phyloP scores from a whole-genome alignment of 2,113 vertebrate species.

The Pandion haliaetus region DNA sequence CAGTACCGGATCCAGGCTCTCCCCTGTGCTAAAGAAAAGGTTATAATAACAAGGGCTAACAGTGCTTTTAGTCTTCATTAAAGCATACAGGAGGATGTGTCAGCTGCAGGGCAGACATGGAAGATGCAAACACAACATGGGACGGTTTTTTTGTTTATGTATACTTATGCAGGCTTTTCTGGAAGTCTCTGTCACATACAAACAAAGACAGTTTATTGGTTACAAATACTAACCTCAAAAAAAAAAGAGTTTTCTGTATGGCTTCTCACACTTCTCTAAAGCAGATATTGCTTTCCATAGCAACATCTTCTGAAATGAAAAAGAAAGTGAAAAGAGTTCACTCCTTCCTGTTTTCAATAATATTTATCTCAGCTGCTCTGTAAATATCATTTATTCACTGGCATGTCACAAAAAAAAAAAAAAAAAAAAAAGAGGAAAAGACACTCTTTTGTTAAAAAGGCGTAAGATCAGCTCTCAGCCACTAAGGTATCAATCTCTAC shows the following conservation, averaged over 20 bases:
- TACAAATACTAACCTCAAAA: not conserved
- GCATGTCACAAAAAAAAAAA: not conserved
- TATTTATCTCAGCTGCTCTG: not conserved
- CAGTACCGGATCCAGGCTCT: not conserved
- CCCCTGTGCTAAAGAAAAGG: not conserved
- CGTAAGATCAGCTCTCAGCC: not conserved
- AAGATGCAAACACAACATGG: not conserved
- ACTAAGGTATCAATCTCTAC: not conserved
- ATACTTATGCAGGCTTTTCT: not conserved
- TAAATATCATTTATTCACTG: not conserved
- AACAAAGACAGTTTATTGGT: not conserved
- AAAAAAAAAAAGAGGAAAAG: not conserved
- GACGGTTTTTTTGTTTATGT: not conserved
- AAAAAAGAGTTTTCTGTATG: not conserved
- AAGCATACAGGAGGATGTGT: not conserved
- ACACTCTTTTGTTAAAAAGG: not conserved
- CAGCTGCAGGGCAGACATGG: not conserved
- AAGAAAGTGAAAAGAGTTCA: not conserved
- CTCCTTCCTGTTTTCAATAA: not conserved
- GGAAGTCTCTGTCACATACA: not conserved
- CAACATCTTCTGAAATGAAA: not conserved
- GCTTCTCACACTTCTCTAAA: not conserved
- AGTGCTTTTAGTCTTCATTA: not conserved
- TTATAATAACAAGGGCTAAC: not conserved
- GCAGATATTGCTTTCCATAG: not conserved